phyloP scores from a whole-genome alignment of 2,888 invertebrate genomes.

The Drosophila algonquin region DNA sequence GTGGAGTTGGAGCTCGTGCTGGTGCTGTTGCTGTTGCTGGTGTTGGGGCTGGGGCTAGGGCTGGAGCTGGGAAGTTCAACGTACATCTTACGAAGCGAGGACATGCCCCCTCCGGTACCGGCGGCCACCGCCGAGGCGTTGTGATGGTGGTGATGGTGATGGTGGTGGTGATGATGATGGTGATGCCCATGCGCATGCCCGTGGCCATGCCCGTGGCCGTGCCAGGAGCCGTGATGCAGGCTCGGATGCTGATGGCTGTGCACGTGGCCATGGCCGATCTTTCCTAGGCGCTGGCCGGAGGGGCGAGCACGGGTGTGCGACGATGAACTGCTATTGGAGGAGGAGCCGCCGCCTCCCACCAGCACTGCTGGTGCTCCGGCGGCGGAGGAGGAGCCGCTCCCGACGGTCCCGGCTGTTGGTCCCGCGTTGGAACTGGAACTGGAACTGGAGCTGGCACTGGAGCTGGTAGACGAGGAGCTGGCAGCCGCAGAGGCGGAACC shows the following conservation, averaged over 20 bases:
- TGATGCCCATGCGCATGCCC: slow-evolving; percentile 51
- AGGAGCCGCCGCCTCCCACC: not conserved
- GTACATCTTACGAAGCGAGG: slow-evolving; percentile 49
- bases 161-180: slow-evolving; percentile 57
- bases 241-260: slow-evolving; percentile 74
- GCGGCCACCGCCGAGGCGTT: slow-evolving; percentile 68
- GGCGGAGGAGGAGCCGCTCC: slow-evolving; percentile 8
- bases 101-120: slow-evolving; percentile 47
- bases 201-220: slow-evolving; percentile 40
- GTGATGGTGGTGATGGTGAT: slow-evolving; percentile 58
- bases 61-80: slow-evolving; percentile 18
- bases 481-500: not conserved
- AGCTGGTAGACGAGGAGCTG: slow-evolving; percentile 4
- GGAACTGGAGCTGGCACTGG: slow-evolving; percentile 1
- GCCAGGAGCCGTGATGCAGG: slow-evolving; percentile 54
- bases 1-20: slow-evolving; percentile 5
- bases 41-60: slow-evolving; percentile 10
- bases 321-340: not conserved
- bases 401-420: not conserved
- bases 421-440: not conserved
- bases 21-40: slow-evolving; percentile 15
- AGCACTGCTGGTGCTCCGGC: slow-evolving; percentile 12
- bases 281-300: slow-evolving; percentile 72
- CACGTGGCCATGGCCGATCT: slow-evolving; percentile 56
- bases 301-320: slow-evolving; percentile 42